A percentile compares a stretch with the other conserved stretches of the same genome.
Conservation (phyloP, 2,113 vertebrate genomes). For the Spea multiplicata region DNA sequence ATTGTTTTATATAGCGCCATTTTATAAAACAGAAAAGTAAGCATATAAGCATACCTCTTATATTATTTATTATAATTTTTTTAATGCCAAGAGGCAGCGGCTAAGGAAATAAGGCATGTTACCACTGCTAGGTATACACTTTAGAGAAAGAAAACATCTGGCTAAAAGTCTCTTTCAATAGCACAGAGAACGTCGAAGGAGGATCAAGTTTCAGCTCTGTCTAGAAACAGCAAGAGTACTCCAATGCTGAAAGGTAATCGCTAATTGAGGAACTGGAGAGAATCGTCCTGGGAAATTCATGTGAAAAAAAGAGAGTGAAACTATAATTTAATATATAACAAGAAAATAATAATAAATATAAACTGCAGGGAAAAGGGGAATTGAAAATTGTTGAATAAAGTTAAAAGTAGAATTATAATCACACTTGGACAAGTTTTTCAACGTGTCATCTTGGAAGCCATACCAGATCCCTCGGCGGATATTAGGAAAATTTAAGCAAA, state of each 20-base stretch:
- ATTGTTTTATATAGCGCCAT: no score
- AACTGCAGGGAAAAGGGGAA: not conserved
- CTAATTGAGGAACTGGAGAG: not conserved
- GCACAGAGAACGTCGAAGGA: not conserved
- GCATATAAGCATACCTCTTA: no score
- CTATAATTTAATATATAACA: not conserved
- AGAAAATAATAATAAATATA: not conserved
- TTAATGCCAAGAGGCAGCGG: not conserved
- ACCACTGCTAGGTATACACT: not conserved
- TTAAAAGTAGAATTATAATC: not conserved
- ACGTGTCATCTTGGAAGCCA: conserved; percentile 17
- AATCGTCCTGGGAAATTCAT: not conserved
- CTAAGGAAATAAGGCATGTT: not conserved
- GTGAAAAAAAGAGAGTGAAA: not conserved
- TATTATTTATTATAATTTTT: no score
- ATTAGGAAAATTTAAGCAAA: conserved; percentile 6
- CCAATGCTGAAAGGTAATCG: conserved; percentile 3
- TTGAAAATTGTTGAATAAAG: conserved; percentile 2
- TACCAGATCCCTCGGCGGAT: not conserved
- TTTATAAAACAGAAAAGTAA: no score
- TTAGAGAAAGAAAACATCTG: conserved; percentile 27
- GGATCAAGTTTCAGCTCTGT: conserved; percentile 20
- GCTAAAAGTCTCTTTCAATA: conserved; percentile 5
- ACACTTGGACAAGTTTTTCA: not conserved
- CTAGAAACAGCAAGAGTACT: conserved; percentile 17